Conservation (phyloP, 2,888 invertebrate genomes). For the Drosophila emarginata region DNA sequence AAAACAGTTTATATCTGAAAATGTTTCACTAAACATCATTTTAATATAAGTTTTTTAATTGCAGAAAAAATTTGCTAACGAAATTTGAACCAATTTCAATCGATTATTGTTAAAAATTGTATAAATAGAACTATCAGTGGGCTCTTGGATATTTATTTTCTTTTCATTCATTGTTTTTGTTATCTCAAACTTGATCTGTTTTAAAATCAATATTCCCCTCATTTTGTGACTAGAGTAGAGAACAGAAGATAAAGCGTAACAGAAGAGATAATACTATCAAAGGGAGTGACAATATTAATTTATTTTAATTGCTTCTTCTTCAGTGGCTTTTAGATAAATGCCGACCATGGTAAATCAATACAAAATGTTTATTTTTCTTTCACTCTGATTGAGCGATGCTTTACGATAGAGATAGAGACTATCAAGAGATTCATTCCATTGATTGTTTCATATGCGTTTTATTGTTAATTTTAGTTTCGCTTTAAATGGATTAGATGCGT, state of each 20-base stretch:
- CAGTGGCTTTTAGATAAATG: slow-evolving; percentile 60
- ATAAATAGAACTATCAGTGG: too few species aligned
- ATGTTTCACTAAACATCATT: too few species aligned
- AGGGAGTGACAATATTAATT: slow-evolving; percentile 79
- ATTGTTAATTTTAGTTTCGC: slow-evolving; percentile 43
- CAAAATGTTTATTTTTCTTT: slow-evolving; percentile 26
- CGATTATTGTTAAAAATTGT: too few species aligned
- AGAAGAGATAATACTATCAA: slow-evolving; percentile 5
- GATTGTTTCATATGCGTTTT: slow-evolving; percentile 43
- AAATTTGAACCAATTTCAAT: neutral
- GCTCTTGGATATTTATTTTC: too few species aligned
- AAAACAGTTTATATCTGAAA: too few species aligned
- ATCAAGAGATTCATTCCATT: slow-evolving; percentile 50
- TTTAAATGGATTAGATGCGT: slow-evolving; percentile 56
- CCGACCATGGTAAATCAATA: slow-evolving; percentile 49
- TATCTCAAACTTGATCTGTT: neutral
- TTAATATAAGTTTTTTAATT: too few species aligned
- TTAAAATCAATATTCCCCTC: neutral
- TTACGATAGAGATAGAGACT: slow-evolving; percentile 53
- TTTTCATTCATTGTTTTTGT: neutral
- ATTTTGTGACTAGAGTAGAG: slow-evolving; percentile 13
- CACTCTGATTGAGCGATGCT: slow-evolving; percentile 69
- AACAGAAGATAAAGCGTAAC: slow-evolving; percentile 9
- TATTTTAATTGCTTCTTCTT: slow-evolving; percentile 72
- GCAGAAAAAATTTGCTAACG: too few species aligned